Base-by-base conservation (phyloP, 2,797 vertebrate genomes). In the Cyclopterus lumpus region DNA sequence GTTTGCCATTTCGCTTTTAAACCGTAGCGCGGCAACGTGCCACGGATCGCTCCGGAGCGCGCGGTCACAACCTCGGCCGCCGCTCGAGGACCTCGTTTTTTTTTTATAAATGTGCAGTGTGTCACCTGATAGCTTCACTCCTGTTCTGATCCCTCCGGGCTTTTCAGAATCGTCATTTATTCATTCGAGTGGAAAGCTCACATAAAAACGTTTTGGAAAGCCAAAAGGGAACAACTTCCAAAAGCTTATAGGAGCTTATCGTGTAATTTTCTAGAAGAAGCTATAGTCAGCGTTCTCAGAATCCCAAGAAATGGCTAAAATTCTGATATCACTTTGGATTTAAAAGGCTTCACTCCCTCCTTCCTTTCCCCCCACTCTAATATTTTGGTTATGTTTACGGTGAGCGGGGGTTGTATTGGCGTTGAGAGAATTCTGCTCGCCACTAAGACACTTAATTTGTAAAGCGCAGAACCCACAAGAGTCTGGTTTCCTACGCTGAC, bases 1-100 rank as follows among this genome's bases (percentile, higher is more conserved):
- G 90, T 80, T 90, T 79, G 73, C 70, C 44, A 79, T 89, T 89
- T 80, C 18, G 15, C 48, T 73, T 54, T 36, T n/a, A n/a, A 62
- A 73, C 82, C 77, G 62, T 67, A 59, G 68, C 60, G 72, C 44
- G 44, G 75, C 70, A 63, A 26, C 78, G 49, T 61, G 72, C 84
- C 76, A 82, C 61, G 28, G 12, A 79, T 49, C 22, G 3, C 57
- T 74, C 12, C 0, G 44, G 14, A 72, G n/a, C n/a, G 46, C 0
- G 18, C 16, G 51, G 46, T 34, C 61, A 20, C n/a, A 42, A 62
- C 18, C n/a, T n/a, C n/a, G n/a, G n/a, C n/a, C n/a, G n/a, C n/a
- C n/a, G n/a, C n/a, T n/a, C n/a, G n/a, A n/a, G n/a, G 2, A 62
- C 8, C 59, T 8, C 0, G 36, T 38, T 67, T 67, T 26, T 2